These are phyloP conservation scores for Amphiprion ocellaris DNA, from an alignment of 2,113 vertebrate species.

Conservation along the genomic window DNA sequence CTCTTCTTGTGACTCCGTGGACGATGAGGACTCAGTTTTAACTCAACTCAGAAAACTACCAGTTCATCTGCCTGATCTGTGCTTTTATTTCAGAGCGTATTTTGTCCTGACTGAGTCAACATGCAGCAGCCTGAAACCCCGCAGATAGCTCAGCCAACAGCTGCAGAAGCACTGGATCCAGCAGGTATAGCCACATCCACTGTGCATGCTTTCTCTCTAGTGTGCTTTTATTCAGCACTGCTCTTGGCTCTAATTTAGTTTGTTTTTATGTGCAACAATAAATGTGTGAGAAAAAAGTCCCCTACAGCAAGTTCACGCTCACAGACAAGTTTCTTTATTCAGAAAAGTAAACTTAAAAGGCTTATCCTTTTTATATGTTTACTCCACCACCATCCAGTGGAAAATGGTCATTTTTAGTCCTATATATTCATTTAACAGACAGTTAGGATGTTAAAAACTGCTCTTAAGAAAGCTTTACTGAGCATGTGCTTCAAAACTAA, in stretches of 20 bases:
- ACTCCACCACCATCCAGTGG: too few species aligned
- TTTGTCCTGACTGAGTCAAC: constrained; percentile 17
- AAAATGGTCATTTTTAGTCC: too few species aligned
- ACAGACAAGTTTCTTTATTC: too few species aligned
- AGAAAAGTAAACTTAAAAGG: too few species aligned
- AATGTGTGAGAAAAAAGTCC: too few species aligned
- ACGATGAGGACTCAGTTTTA: constrained; percentile 32
- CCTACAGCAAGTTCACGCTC: too few species aligned
- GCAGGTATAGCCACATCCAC: constrained; percentile 65
- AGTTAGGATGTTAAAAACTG: neutral
- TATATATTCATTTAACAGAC: neutral
- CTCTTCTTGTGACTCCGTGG: neutral
- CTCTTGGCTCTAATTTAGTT: neutral
- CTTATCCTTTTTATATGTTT: too few species aligned
- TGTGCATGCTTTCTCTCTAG: neutral
- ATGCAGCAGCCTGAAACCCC: constrained; percentile 78
- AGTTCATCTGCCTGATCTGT: neutral
- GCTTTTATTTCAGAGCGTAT: constrained; percentile 5
- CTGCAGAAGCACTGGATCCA: constrained; percentile 55
- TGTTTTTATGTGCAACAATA: too few species aligned
- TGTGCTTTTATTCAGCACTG: neutral
- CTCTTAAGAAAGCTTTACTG: too few species aligned
- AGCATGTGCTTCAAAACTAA: too few species aligned
- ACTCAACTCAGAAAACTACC: constrained; percentile 20
- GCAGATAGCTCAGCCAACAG: constrained; percentile 49